Evolutionary conservation across 92 coral and sea anemone species (phyloP).

Genomic region (Isaurus tuberculatus): DNA sequence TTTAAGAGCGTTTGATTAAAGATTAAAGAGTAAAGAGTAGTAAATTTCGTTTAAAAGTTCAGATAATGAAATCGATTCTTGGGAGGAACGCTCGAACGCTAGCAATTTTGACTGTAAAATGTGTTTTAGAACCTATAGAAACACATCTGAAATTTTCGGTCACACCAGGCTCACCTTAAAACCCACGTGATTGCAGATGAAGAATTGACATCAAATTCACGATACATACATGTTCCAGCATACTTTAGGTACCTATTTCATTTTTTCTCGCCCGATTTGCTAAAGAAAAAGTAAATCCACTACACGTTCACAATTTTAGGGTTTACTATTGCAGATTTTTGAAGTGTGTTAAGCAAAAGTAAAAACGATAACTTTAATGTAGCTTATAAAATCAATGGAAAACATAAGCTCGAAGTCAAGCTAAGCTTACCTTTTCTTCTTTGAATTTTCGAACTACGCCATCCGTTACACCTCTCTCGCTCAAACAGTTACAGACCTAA

Average conservation of each 20-base stretch:
- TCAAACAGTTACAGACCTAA: conserved; percentile 32
- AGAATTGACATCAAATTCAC: background rate
- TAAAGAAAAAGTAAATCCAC: background rate
- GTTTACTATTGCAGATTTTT: background rate
- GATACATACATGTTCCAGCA: background rate
- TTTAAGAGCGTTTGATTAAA: no score
- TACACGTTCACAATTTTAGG: background rate
- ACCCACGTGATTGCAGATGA: background rate
- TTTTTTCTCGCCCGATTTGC: background rate
- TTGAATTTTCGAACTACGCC: conserved; percentile 32
- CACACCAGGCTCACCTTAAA: background rate
- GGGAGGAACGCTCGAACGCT: background rate
- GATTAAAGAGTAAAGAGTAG: background rate
- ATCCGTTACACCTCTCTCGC: conserved; percentile 24
- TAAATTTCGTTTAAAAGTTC: background rate
- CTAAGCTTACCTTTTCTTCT: conserved; percentile 37
- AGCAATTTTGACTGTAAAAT: background rate
- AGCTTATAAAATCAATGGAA: background rate
- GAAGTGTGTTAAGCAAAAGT: background rate
- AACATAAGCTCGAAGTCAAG: background rate
- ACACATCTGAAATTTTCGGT: background rate
- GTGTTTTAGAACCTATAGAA: background rate
- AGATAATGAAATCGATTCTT: background rate
- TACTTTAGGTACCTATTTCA: background rate
- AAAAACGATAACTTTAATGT: background rate